Base-by-base conservation (phyloP, 1,140 invertebrate species). In the Dryas iulia region DNA sequence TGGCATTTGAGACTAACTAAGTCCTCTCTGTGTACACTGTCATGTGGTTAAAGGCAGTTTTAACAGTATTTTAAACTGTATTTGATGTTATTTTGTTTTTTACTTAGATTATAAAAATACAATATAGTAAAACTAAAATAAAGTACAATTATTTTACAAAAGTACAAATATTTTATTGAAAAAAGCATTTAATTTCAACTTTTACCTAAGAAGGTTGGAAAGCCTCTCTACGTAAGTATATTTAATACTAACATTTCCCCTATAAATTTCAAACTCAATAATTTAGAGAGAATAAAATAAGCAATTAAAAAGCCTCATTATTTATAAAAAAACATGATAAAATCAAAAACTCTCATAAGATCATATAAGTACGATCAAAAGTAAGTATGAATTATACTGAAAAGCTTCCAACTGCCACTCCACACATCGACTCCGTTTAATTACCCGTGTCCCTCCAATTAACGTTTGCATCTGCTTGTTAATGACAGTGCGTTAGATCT, bases 391-490 rank as follows among this genome's bases (percentile, higher is more conserved):
- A 21, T 47, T 47, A 10, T 21, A 59, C 39, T 67, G 53, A 74
- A 26, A 74, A 74, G 53, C 31, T 54, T 71, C 61, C 58, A 71
- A 66, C 57, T 67, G 69, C 59, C 71, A 67, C 62, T 79, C 76
- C 78, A 85, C 78, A 86, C 72, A 81, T 83, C 83, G 65, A 54
- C 73, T 59, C 65, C 68, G 62, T 66, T 68, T 86, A 80, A 83
- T 85, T 83, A 84, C 81, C 78, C 59, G 76, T 69, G 75, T 70
- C 66, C 65, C 73, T 86, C 83, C 82, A 86, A 86, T 84, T 83
- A 86, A 74, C 18, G 39, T 18, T 47, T 47, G 39, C 6, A 18
- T 2, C 6, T 7, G 14, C 39, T 8, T n/a, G 8, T 47, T 47
- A 21, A 21, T 47, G 39, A 21, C 7, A 1, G 39, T 18, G 39